Conservation (phyloP, 1,140 invertebrate species). For the Diorhabda carinulata region DNA sequence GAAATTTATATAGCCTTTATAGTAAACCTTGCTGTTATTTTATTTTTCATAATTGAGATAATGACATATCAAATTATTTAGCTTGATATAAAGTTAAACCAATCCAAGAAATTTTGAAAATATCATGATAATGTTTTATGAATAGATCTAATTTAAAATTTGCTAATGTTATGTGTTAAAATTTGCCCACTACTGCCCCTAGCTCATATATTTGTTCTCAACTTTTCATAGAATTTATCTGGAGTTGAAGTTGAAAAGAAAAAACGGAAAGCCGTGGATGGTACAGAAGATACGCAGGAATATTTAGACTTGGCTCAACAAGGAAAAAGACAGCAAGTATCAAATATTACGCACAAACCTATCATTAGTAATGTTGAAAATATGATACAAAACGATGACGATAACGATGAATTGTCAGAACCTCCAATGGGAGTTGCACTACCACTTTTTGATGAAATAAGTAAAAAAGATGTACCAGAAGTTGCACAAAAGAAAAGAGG, state of each 20-base stretch:
- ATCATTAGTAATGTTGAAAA: constrained; percentile 25
- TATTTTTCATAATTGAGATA: too few relatives aligned
- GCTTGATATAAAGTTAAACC: too few relatives aligned
- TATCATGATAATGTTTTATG: too few relatives aligned
- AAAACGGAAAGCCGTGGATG: not conserved
- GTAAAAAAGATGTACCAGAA: constrained; percentile 1
- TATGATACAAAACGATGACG: constrained; percentile 32
- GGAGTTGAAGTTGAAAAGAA: not conserved
- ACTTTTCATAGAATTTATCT: not conserved
- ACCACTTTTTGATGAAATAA: constrained; percentile 37
- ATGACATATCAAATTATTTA: too few relatives aligned
- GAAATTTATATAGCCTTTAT: too few relatives aligned
- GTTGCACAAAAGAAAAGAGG: constrained; percentile 25
- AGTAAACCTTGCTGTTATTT: too few relatives aligned
- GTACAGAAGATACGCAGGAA: not conserved
- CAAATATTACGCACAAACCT: constrained; percentile 24
- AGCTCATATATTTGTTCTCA: not conserved
- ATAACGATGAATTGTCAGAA: constrained; percentile 39
- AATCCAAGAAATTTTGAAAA: too few relatives aligned
- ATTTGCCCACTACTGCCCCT: too few relatives aligned
- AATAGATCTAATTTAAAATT: too few relatives aligned
- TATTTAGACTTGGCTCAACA: not conserved
- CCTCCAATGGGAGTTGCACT: constrained; percentile 36
- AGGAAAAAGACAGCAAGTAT: constrained; percentile 33
- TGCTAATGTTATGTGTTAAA: too few relatives aligned